phyloP scores from a whole-genome alignment of 2,888 invertebrate species.

The Panzeria rudis region DNA sequence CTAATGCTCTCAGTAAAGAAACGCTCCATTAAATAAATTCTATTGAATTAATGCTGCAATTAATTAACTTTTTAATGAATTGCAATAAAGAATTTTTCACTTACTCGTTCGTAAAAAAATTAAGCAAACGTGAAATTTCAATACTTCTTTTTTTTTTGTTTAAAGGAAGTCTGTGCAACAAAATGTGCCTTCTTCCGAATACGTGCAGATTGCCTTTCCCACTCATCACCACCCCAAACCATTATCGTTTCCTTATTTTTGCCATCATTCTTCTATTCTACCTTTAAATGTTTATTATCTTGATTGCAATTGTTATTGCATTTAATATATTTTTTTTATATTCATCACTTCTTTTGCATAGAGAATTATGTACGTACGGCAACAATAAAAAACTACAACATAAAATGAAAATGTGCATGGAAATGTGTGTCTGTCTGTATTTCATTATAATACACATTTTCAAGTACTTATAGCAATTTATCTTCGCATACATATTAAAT shows the following conservation, averaged over 20 bases:
- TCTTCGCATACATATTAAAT: conserved; percentile 71
- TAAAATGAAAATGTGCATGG: conserved; percentile 18
- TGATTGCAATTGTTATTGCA: conserved; percentile 36
- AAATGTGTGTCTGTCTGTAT: conserved; percentile 4
- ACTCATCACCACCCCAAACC: not conserved
- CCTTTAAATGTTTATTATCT: conserved; percentile 33
- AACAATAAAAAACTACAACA: conserved; percentile 7
- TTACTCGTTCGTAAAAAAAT: not conserved
- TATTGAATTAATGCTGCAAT: not conserved
- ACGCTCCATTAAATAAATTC: not conserved
- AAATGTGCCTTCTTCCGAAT: not conserved
- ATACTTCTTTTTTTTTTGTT: too few relatives aligned
- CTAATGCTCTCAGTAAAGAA: not conserved
- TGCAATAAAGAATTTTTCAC: not conserved
- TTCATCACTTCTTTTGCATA: conserved; percentile 30
- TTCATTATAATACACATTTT: conserved; percentile 57
- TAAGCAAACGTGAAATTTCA: conserved; percentile 8
- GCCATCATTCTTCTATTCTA: not conserved
- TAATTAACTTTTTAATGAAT: conserved; percentile 8
- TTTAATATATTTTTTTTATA: not conserved
- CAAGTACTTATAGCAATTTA: conserved; percentile 67
- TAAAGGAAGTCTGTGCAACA: not conserved
- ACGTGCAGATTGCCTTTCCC: not conserved
- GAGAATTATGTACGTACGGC: not conserved
- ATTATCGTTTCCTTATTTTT: not conserved